A percentile compares a stretch with the other conserved stretches of the same genome.
These are phyloP conservation scores for Xenopus petersii DNA, from an alignment of 2,797 vertebrate species.

Conservation along the genomic window DNA sequence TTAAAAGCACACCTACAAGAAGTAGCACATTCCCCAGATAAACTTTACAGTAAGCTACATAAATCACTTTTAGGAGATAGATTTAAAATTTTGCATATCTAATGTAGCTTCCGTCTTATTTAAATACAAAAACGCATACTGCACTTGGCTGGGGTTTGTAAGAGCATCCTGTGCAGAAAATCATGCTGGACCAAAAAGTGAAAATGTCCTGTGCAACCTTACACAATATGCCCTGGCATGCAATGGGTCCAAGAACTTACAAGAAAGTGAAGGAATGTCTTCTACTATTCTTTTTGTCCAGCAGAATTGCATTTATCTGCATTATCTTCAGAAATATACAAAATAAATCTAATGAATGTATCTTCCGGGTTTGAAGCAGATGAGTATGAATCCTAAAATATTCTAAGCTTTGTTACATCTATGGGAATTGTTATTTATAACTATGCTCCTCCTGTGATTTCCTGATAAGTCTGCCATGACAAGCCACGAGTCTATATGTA, in stretches of 20 bases:
- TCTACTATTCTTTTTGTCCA: slow-evolving; percentile 1
- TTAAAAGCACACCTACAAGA: too few relatives aligned
- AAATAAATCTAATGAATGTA: neutral
- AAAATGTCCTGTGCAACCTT: neutral
- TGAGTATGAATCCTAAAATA: neutral
- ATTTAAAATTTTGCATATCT: too few relatives aligned
- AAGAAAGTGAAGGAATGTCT: neutral
- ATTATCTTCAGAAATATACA: slow-evolving; percentile 1
- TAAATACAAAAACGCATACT: too few relatives aligned
- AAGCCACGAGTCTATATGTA: too few relatives aligned
- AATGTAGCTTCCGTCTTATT: too few relatives aligned
- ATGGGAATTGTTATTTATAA: too few relatives aligned
- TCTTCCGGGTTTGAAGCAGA: neutral
- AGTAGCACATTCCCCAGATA: too few relatives aligned
- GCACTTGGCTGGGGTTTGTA: neutral
- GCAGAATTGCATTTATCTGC: neutral
- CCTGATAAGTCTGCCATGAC: too few relatives aligned
- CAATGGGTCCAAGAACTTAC: neutral
- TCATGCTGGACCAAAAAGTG: neutral
- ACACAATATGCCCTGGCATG: neutral
- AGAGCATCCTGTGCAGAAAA: neutral
- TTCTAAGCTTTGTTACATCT: neutral
- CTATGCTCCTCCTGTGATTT: too few relatives aligned
- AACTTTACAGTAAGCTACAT: too few relatives aligned
- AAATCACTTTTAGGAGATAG: too few relatives aligned